Base-by-base conservation (phyloP, 2,797 vertebrate genomes). In the Mallotus villosus region DNA sequence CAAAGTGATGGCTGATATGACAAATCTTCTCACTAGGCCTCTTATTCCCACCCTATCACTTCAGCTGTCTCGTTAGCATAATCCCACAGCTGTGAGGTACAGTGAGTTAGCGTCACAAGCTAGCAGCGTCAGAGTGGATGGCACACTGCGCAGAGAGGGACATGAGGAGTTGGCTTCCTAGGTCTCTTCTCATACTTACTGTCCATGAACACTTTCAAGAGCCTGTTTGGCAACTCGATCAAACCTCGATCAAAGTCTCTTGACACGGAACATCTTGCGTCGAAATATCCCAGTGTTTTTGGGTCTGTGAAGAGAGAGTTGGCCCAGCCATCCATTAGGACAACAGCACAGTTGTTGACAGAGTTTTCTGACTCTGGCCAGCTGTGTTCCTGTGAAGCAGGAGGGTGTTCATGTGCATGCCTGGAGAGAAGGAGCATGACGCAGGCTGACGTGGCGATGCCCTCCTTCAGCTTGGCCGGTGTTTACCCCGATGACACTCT, bases 391-490 rank as follows among this genome's bases (percentile, higher is more conserved):
- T 24, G 14, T 17, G 37, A 41, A 22, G 21, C 63, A 65, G 63
- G 21, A 14, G 6, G 16, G n/a, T 49, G 57, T 24, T 79, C 67
- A 68, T 53, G 63, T 65, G 64, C 57, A 29, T 53, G 78, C 70
- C 57, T 73, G 66, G 61, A 80, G 71, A 81, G 63, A 66, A 11
- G 1, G 32, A 70, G 62, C 72, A 74, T 61, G 70, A 79, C 71
- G 72, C 17, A 53, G 74, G 67, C 78, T 78, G 78, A 83, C 73
- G 68, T 67, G 77, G 69, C 77, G 63, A 61, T 81, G 81, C 66
- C 77, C 66, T 81, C 74, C 86, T 86, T 84, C 84, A 79, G 71
- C 68, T 86, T 72, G 61, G 73, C 72, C 81, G 72, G 78, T 53
- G 73, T 86, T 77, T 68, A 77, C 22, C 16, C 22, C 8, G 9